Conservation (phyloP, 2,888 invertebrate genomes). For the Meandrusa payeni region DNA sequence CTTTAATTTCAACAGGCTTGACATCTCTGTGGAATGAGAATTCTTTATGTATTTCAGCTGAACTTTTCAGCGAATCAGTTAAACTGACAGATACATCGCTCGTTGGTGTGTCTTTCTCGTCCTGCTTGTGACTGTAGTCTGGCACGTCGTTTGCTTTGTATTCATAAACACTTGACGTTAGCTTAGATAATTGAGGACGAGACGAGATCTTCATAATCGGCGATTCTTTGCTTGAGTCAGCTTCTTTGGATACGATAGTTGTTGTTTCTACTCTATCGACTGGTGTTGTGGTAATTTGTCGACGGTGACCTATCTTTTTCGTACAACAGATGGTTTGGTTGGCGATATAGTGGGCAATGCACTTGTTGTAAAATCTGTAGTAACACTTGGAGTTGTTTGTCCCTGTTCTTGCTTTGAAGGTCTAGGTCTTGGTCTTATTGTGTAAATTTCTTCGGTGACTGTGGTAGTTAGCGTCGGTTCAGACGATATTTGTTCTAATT, state of each 20-base stretch:
- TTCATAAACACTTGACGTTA: constrained; percentile 45
- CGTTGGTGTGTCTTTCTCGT: constrained; percentile 76
- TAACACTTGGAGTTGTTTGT: constrained; percentile 66
- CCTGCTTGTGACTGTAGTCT: constrained; percentile 73
- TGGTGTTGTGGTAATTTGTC: constrained; percentile 55
- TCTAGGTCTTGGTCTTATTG: constrained; percentile 60
- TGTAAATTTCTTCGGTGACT: constrained; percentile 54
- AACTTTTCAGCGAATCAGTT: constrained; percentile 52
- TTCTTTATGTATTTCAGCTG: constrained; percentile 46
- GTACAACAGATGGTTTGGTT: constrained; percentile 63
- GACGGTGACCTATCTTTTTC: constrained; percentile 59
- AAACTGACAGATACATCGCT: constrained; percentile 69
- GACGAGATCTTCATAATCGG: constrained; percentile 77
- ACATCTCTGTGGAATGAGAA: constrained; percentile 72
- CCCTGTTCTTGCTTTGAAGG: constrained; percentile 52
- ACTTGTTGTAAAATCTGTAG: constrained; percentile 70
- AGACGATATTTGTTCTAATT: constrained; percentile 37
- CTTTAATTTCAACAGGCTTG: constrained; percentile 66
- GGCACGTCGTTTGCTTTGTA: constrained; percentile 53
- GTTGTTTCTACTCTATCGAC: constrained; percentile 57
- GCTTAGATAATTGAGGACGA: constrained; percentile 51
- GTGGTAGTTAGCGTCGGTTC: constrained; percentile 37
- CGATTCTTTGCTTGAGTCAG: constrained; percentile 60
- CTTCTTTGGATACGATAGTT: constrained; percentile 46
- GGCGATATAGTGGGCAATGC: constrained; percentile 70